Conservation (phyloP, 2,113 vertebrate genomes). For the Haemorhous mexicanus region DNA sequence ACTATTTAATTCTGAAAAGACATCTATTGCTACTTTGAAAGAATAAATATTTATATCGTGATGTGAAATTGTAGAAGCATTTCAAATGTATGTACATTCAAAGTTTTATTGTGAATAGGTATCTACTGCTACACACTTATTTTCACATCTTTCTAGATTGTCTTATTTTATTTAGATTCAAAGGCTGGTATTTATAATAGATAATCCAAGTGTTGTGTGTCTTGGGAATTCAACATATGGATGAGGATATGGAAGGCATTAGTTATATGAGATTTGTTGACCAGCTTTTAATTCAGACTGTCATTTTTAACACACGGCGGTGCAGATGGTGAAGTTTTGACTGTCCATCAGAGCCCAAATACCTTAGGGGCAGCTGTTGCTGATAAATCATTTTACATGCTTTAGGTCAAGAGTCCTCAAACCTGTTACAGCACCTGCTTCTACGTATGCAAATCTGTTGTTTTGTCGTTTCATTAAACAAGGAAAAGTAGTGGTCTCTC, state of each 20-base stretch:
- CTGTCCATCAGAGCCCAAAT: constrained; percentile 82
- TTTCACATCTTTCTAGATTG: background rate
- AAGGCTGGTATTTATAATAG: constrained; percentile 24
- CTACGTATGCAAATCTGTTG: constrained; percentile 91
- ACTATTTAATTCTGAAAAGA: background rate
- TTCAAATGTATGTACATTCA: background rate
- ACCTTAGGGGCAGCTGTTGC: constrained; percentile 87
- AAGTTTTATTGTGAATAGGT: background rate
- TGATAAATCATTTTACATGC: constrained; percentile 82
- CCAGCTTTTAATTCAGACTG: constrained; percentile 88
- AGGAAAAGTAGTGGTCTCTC: constrained; percentile 76
- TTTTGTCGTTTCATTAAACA: constrained; percentile 94
- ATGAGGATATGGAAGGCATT: constrained; percentile 76
- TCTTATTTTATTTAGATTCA: background rate
- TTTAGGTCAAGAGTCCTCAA: constrained; percentile 89
- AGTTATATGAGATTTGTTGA: constrained; percentile 81
- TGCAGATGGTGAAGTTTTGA: constrained; percentile 88
- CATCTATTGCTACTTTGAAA: background rate
- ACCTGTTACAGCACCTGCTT: constrained; percentile 96
- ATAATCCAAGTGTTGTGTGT: constrained; percentile 13
- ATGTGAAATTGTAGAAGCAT: background rate
- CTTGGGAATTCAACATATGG: constrained; percentile 75
- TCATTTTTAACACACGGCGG: constrained; percentile 83
- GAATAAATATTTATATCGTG: background rate
- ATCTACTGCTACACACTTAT: background rate